phyloP scores from a whole-genome alignment of 1,140 invertebrate genomes.

The Drosophila triauraria region DNA sequence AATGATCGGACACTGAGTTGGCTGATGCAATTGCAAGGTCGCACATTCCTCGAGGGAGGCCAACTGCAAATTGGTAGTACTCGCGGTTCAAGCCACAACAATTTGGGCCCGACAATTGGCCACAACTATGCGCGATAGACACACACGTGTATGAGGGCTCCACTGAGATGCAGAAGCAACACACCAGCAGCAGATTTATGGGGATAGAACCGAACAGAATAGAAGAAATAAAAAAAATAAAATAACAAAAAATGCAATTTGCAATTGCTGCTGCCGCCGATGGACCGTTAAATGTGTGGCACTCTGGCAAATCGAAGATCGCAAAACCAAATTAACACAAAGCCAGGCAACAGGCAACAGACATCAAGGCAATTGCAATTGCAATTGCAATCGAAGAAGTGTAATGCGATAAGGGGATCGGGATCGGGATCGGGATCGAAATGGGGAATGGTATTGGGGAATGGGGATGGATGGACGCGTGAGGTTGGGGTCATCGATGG shows the following conservation, averaged over 20 bases:
- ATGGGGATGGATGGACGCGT: constrained; percentile 49
- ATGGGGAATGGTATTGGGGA: constrained; percentile 33
- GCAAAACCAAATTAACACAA: constrained; percentile 76
- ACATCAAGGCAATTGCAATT: constrained; percentile 37
- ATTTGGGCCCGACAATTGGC: constrained; percentile 67
- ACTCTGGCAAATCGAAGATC: constrained; percentile 54
- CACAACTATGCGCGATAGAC: constrained; percentile 58
- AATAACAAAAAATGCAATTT: constrained; percentile 67
- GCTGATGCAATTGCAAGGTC: constrained; percentile 61
- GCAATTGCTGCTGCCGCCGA: constrained; percentile 58
- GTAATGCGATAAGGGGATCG: constrained; percentile 70
- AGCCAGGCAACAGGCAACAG: constrained; percentile 53
- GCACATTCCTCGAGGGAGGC: constrained; percentile 58
- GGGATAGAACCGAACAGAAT: constrained; percentile 37
- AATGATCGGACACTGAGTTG: constrained; percentile 12
- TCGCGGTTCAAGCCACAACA: constrained; percentile 60
- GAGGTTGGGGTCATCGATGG: constrained; percentile 69
- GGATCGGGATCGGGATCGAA: constrained; percentile 25
- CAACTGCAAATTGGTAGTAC: constrained; percentile 51
- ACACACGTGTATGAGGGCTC: constrained; percentile 54
- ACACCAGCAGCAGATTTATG: constrained; percentile 61
- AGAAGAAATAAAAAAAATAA: constrained; percentile 29
- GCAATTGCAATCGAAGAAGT: constrained; percentile 54
- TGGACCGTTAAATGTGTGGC: constrained; percentile 73
- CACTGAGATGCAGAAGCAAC: constrained; percentile 3